Base-by-base conservation (phyloP, 2,797 vertebrate genomes). In the Halcyon chelicuti region DNA sequence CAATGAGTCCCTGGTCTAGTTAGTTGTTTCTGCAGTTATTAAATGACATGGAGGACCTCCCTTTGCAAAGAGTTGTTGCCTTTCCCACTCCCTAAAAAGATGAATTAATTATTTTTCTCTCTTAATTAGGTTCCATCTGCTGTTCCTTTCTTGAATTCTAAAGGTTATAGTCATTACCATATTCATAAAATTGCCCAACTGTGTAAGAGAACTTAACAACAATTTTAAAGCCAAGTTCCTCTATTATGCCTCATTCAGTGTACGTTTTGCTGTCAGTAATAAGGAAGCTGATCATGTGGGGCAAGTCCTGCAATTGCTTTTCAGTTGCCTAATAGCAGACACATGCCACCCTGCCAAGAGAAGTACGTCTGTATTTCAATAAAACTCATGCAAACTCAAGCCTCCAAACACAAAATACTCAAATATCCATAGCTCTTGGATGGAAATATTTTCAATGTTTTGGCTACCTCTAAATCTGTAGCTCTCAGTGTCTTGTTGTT, bases 81-180 rank as follows among this genome's bases (percentile, higher is more conserved):
- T 98, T 97, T 96, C 85, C 70, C 60, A 88, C 85, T 96, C 91
- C 67, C 91, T 97, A 96, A 86, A 91, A 96, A 97, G 95, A 97
- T 94, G 97, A 97, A 97, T 98, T 98, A 97, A 97, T 98, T 97
- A 81, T 97, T 98, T 98, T 98, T 97, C 93, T 92, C 95, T 98
- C 98, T 98, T 98, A 98, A 97, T 98, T 97, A 97, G 94, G 90
- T 97, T 98, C 95, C 96, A 97, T 98, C 97, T 98, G 94, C 91
- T 98, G 79, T 94, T 98, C 67, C 85, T 96, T 93, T 96, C 95
- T 97, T 96, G 87, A 95, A 95, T 96, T 97, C 88, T 97, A 97
- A 99, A 99, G 98, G 98, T 98, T 98, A 98, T 96, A 97, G 97
- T 98, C 98, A 98, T 98, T 98, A 98, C 96, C 96, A 97, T 98